Evolutionary conservation across 1,140 invertebrate genomes (phyloP).

Genomic region (Thalassaphorura encarpata): DNA sequence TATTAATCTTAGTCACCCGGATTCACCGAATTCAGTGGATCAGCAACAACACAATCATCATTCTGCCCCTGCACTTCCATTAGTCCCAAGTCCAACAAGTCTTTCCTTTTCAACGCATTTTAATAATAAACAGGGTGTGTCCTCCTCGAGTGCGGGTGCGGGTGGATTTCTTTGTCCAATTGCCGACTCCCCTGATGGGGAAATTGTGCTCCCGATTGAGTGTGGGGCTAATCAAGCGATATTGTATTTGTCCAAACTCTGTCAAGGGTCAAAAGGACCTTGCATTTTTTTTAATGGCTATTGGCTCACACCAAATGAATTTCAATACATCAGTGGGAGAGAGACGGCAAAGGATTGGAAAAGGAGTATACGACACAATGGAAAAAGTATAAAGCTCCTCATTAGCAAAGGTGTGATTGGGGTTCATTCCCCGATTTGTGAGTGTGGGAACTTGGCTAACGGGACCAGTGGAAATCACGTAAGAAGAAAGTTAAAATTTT

Average conservation of each 20-base stretch:
- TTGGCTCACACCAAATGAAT: constrained; percentile 46
- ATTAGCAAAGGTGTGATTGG: constrained; percentile 42
- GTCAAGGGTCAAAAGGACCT: constrained; percentile 30
- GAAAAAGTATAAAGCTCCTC: constrained; percentile 44
- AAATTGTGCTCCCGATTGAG: constrained; percentile 28
- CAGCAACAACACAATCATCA: too few relatives aligned
- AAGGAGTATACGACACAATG: constrained; percentile 40
- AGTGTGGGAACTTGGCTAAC: constrained; percentile 34
- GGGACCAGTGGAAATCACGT: too few relatives aligned
- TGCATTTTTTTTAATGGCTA: constrained; percentile 23
- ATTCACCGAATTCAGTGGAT: too few relatives aligned
- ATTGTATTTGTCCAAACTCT: constrained; percentile 24
- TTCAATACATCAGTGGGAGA: constrained; percentile 43
- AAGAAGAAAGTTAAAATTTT: not conserved
- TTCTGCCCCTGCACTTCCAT: too few relatives aligned
- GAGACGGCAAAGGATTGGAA: constrained; percentile 48
- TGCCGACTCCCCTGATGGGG: not conserved
- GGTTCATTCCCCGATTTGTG: constrained; percentile 41
- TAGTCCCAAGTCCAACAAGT: not conserved
- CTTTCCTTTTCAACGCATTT: not conserved
- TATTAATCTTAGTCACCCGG: too few relatives aligned
- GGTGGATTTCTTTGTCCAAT: not conserved
- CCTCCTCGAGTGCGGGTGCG: not conserved
- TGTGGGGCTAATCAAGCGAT: constrained; percentile 29
- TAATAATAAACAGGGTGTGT: not conserved